A percentile compares a stretch with the other conserved stretches of the same genome.
Conservation (phyloP, 1,140 invertebrate genomes). For the Hestina assimilis region DNA sequence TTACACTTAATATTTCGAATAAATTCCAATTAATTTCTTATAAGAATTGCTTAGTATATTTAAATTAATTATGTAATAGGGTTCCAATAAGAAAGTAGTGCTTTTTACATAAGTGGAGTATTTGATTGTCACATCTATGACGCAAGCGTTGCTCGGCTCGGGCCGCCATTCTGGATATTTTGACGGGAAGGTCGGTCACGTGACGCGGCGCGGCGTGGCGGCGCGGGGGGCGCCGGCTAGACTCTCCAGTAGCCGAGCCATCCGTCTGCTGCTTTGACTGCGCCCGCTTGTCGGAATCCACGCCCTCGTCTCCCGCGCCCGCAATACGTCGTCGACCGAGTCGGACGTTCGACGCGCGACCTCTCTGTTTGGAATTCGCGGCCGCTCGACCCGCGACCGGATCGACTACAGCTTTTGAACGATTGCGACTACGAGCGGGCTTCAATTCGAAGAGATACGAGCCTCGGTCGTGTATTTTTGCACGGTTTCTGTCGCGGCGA, state of each 20-base stretch:
- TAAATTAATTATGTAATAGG: not conserved
- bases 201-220: constrained; percentile 66
- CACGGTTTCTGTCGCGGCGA: constrained; percentile 51
- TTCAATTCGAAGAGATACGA: constrained; percentile 11
- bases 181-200: constrained; percentile 86
- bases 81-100: not conserved
- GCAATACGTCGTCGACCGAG: constrained; percentile 19
- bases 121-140: constrained; percentile 34
- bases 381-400: constrained; percentile 5
- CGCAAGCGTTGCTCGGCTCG: constrained; percentile 51
- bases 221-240: constrained; percentile 69
- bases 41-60: not conserved
- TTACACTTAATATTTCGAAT: not conserved
- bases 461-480: constrained; percentile 57
- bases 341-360: constrained; percentile 16
- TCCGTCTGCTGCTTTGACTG: constrained; percentile 76
- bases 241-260: constrained; percentile 79
- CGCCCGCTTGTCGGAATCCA: constrained; percentile 62
- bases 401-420: constrained; percentile 5
- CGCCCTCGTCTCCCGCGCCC: constrained; percentile 43
- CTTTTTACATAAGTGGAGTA: not conserved
- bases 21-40: not conserved
- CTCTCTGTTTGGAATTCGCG: constrained; percentile 6
- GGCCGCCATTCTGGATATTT: constrained; percentile 83
- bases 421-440: constrained; percentile 12